Evolutionary conservation across 2,113 vertebrate genomes (phyloP), one percentile per base, ranked within the genome.

Genomic region (Lates calcarifer): DNA sequence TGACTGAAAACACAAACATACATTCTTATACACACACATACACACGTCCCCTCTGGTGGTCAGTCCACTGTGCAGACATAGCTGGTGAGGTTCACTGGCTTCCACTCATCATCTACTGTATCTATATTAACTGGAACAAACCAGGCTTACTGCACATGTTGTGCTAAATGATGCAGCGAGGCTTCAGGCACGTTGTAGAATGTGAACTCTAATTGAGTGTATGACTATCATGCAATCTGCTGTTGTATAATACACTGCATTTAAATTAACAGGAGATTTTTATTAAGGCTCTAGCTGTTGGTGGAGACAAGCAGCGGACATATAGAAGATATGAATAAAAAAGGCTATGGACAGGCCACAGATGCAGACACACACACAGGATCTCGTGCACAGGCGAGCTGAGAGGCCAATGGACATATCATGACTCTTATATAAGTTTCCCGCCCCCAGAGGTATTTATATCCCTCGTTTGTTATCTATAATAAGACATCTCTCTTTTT

Each of bases 381-480:
- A 62, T 56, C 39, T 68, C 5, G 4, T 20, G 20, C 73, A 62
- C 80, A 67, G 70, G 22, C 31, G 22, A 47, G 33, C 51, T 57
- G 71, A 67, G 53, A 90, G 73, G 87, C 82, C 82, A 74, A 75
- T 4, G 69, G 85, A 89, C 81, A 88, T 81, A 89, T 86, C 83
- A 84, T 85, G 82, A 92, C 79, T 85, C 84, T 94, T 91, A 92
- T 68, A 86, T 88, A 93, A 93, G 72, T 55, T 87, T 67, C 71
- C 87, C 73, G 17, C 89, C 85, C 84, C 78, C 82, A 79, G 86
- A 87, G 81, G 56, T 94, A 94, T 95, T 95, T 93, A 92, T 93
- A 94, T 81, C 89, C 77, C 80, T 88, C 81, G 51, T 94, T 89
- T 91, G 88, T 93, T 92, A 94, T 94, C 92, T 94, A 87, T 88